These are phyloP conservation scores for Australoheros scitulus DNA, from an alignment of 2,113 vertebrate genomes.

Conservation along the genomic window DNA sequence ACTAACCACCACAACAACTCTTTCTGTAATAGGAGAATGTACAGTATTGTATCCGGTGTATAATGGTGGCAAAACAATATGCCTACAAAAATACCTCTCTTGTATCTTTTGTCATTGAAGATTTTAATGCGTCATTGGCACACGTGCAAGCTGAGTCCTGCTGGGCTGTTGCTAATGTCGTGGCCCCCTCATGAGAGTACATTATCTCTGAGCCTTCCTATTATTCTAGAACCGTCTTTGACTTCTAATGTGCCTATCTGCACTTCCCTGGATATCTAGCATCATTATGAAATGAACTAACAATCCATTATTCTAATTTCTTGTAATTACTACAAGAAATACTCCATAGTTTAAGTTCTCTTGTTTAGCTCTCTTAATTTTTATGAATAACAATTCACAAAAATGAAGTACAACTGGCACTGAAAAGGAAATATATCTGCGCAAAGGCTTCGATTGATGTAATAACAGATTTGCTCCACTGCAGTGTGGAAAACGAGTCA, in stretches of 20 bases:
- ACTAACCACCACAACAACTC: not conserved
- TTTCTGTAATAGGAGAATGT: constrained; percentile 15
- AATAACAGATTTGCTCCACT: not conserved
- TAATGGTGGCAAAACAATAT: constrained; percentile 51
- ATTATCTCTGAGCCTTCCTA: constrained; percentile 79
- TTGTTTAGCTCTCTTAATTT: constrained; percentile 62
- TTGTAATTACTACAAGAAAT: constrained; percentile 62
- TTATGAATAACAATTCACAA: constrained; percentile 39
- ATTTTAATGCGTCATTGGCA: constrained; percentile 76
- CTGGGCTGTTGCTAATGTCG: constrained; percentile 78
- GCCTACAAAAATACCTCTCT: constrained; percentile 69
- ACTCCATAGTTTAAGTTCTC: constrained; percentile 62
- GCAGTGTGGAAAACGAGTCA: not conserved
- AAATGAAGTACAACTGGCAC: constrained; percentile 12
- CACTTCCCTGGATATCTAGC: constrained; percentile 65
- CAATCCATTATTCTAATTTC: constrained; percentile 73
- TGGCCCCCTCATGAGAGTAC: constrained; percentile 77
- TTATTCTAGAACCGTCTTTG: constrained; percentile 77
- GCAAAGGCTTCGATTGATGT: not conserved
- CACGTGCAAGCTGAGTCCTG: constrained; percentile 71
- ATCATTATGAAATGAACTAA: constrained; percentile 69
- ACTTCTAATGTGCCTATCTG: constrained; percentile 80
- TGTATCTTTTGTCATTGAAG: constrained; percentile 79
- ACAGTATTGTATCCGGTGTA: constrained; percentile 39
- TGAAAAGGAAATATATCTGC: not conserved